phyloP scores from a whole-genome alignment of 2,888 invertebrate species.

The Galeruca laticollis region DNA sequence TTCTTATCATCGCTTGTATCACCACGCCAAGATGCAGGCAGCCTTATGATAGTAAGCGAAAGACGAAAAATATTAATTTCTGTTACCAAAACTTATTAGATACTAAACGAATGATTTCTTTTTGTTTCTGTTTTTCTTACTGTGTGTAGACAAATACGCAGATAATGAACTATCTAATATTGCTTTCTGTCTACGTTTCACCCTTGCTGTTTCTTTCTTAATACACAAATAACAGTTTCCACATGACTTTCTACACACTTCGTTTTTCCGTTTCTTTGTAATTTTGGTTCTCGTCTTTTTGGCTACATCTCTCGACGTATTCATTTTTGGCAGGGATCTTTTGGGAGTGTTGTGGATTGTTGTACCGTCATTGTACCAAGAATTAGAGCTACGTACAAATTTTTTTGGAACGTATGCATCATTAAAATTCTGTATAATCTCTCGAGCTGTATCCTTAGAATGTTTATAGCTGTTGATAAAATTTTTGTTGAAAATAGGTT shows the following conservation, averaged over 20 bases:
- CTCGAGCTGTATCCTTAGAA: neutral
- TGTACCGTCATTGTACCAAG: neutral
- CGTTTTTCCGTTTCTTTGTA: neutral
- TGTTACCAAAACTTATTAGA: neutral
- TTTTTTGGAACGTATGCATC: neutral
- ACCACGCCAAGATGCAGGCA: too few relatives aligned
- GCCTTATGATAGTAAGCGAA: too few relatives aligned
- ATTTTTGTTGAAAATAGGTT: too few relatives aligned
- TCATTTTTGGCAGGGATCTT: neutral
- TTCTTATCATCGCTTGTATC: too few relatives aligned
- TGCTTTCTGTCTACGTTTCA: neutral
- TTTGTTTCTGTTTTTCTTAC: neutral
- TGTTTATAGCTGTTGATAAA: too few relatives aligned
- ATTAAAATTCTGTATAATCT: neutral
- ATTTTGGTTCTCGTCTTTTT: neutral
- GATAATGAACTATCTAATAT: neutral
- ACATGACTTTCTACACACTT: neutral
- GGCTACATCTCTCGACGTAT: neutral
- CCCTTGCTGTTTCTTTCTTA: neutral
- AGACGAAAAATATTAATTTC: too few relatives aligned
- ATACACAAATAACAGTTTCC: neutral
- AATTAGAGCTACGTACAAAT: neutral
- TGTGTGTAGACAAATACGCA: neutral
- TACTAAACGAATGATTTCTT: neutral
- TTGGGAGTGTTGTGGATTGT: neutral